Evolutionary conservation across 2,888 invertebrate genomes (phyloP), one percentile per base, ranked within the genome.

Genomic region (Poecilus cupreus): DNA sequence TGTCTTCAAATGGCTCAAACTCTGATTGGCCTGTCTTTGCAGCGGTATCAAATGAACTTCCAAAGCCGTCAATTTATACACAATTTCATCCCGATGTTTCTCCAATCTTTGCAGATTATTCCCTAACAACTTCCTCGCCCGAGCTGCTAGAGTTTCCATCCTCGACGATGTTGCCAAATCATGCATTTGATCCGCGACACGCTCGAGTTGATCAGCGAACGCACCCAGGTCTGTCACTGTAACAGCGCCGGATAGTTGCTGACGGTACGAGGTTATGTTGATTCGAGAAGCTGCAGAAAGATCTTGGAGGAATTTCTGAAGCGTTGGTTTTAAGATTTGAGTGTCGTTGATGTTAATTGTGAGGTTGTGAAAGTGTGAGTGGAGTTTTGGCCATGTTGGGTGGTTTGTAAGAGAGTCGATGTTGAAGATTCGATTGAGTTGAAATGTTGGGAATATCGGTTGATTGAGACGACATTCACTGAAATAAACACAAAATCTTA

Each of bases 11-110:
- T 95, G 94, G 80, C 93, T 92, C 4, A 95, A 89, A 0, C 94
- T 94, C 84, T 94, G 94, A 87, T 95, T 94, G 3, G 93, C 90
- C 89, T 94, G 94, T 82, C 92, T 92, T 83, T 93, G 92, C 85
- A 95, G 92, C 0, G 96, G 95, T 85, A 92, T 91, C 84, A 94
- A 87, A 85, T 95, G 93, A 5, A 96, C 90, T 86, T 96, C 96
- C 68, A 96, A 86, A 37, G 94, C 93, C 0, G 96, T 95, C 84
- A 96, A 88, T 87, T 94, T 94, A 88, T 94, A 96, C 3, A 96
- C 92, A 81, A 96, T 91, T 83, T 93, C 93, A 78, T 95, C 94
- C 87, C 94, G 91, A 74, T 93, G 87, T 85, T 93, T 93, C 87
- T 94, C 94, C 84, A 96, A 87, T 3, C 94, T 93, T 84, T 93